A percentile compares a stretch with the other conserved stretches of the same genome.
Conservation (phyloP, 2,797 vertebrate genomes). For the Pseudochaenichthys georgianus region DNA sequence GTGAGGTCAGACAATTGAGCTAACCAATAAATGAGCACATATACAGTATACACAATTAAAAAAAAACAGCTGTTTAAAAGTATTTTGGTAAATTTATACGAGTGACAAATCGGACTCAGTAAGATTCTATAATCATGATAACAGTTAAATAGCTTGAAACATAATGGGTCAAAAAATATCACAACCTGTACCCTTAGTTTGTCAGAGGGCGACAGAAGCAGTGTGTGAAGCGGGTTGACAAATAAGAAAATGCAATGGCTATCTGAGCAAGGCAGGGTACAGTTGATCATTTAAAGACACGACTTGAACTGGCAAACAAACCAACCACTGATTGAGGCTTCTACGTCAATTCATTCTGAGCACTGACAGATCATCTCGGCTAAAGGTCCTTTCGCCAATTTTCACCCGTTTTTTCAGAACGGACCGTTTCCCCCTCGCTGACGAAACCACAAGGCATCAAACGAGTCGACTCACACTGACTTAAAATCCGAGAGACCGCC, state of each 20-base stretch:
- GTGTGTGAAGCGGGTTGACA: constrained; percentile 60
- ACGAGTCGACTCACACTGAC: constrained; percentile 67
- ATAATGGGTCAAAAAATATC: constrained; percentile 73
- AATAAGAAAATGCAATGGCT: constrained; percentile 54
- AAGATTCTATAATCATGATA: constrained; percentile 75
- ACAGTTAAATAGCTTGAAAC: constrained; percentile 74
- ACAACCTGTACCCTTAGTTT: constrained; percentile 59
- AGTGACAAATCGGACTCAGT: constrained; percentile 64
- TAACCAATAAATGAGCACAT: constrained; percentile 80
- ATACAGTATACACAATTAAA: constrained; percentile 79
- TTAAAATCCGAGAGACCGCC: constrained; percentile 51
- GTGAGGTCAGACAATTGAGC: constrained; percentile 79
- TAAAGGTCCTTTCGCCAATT: constrained; percentile 66
- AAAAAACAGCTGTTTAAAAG: constrained; percentile 86
- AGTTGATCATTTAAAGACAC: constrained; percentile 66
- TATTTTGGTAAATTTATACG: constrained; percentile 79
- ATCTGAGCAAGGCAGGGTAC: constrained; percentile 75
- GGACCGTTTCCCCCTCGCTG: constrained; percentile 49
- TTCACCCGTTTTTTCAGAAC: constrained; percentile 57
- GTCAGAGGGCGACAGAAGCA: constrained; percentile 65
- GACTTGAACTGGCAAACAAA: constrained; percentile 66
- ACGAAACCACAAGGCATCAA: constrained; percentile 65
- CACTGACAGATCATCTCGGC: constrained; percentile 67
- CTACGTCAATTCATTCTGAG: constrained; percentile 63
- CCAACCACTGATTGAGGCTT: constrained; percentile 69